These are phyloP conservation scores for Drosophila mauritiana DNA, from an alignment of 1,140 invertebrate genomes.

Conservation along the genomic window DNA sequence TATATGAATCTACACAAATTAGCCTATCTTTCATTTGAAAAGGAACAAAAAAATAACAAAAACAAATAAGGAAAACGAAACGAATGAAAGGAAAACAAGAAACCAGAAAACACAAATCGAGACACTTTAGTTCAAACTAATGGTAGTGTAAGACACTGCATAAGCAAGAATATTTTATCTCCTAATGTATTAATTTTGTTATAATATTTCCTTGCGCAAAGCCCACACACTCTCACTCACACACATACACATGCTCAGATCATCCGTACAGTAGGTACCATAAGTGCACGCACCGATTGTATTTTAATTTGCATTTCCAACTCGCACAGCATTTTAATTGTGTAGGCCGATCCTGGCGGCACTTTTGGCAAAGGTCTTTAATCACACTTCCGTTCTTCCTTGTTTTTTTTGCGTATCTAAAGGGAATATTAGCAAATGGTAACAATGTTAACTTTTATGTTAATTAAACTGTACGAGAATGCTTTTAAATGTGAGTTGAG, in stretches of 20 bases:
- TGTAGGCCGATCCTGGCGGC: conserved; percentile 16
- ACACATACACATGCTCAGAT: conserved; percentile 42
- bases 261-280: conserved; percentile 57
- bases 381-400: conserved; percentile 9
- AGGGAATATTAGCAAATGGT: conserved; percentile 56
- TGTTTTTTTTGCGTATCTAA: conserved; percentile 17
- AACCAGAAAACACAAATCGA: conserved; percentile 58
- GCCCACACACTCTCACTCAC: conserved; percentile 20
- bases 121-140: conserved; percentile 82
- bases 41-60: conserved; percentile 22
- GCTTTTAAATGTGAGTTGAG: conserved; percentile 64
- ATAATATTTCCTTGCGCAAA: conserved; percentile 69
- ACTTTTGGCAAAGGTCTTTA: conserved; percentile 33
- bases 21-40: conserved; percentile 72
- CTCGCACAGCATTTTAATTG: conserved; percentile 68
- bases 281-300: conserved; percentile 65
- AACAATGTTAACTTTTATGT: conserved; percentile 59
- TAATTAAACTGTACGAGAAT: conserved; percentile 49
- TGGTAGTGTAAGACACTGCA: conserved; percentile 82
- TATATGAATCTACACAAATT: conserved; percentile 73
- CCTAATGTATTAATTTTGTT: conserved; percentile 82
- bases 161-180: conserved; percentile 79
- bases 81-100: conserved; percentile 4
- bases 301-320: conserved; percentile 73
- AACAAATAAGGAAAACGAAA: conserved; percentile 34